Conservation (phyloP, 1,140 invertebrate species). For the Drosophila novamexicana region DNA sequence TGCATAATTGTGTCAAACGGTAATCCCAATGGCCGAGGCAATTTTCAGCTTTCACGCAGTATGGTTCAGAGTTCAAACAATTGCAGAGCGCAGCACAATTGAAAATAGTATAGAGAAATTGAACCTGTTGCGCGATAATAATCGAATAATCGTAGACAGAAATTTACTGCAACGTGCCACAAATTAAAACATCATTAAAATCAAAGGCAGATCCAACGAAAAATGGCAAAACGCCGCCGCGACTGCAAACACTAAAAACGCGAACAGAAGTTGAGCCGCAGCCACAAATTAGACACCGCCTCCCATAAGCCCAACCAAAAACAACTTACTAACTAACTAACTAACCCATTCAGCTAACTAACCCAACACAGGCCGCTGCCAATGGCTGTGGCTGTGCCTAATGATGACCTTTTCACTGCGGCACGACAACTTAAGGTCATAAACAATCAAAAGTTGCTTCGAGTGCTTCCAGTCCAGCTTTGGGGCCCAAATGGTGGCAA, state of each 20-base stretch:
- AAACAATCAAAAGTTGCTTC: slow-evolving; percentile 69
- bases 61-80: slow-evolving; percentile 27
- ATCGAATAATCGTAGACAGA: slow-evolving; percentile 55
- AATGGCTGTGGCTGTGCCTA: slow-evolving; percentile 47
- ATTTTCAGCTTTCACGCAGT: slow-evolving; percentile 20
- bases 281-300: slow-evolving; percentile 75
- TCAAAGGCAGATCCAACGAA: slow-evolving; percentile 63
- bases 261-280: slow-evolving; percentile 72
- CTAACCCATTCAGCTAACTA: slow-evolving; percentile 34
- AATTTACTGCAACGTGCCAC: slow-evolving; percentile 77
- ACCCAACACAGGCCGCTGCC: slow-evolving; percentile 15
- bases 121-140: slow-evolving; percentile 52
- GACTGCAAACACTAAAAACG: slow-evolving; percentile 29
- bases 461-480: slow-evolving; percentile 19
- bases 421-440: slow-evolving; percentile 82
- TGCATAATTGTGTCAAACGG: slow-evolving; percentile 37
- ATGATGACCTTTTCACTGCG: slow-evolving; percentile 81
- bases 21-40: background rate
- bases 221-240: slow-evolving; percentile 53
- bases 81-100: background rate
- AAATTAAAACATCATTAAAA: slow-evolving; percentile 84
- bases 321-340: slow-evolving; percentile 3
- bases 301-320: slow-evolving; percentile 27
- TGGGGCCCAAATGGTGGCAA: slow-evolving; percentile 62
- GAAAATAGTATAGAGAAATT: background rate